A percentile compares a stretch with the other conserved stretches of the same genome.
phyloP scores from a whole-genome alignment of 2,888 invertebrate species.

The Protophormia terraenovae region DNA sequence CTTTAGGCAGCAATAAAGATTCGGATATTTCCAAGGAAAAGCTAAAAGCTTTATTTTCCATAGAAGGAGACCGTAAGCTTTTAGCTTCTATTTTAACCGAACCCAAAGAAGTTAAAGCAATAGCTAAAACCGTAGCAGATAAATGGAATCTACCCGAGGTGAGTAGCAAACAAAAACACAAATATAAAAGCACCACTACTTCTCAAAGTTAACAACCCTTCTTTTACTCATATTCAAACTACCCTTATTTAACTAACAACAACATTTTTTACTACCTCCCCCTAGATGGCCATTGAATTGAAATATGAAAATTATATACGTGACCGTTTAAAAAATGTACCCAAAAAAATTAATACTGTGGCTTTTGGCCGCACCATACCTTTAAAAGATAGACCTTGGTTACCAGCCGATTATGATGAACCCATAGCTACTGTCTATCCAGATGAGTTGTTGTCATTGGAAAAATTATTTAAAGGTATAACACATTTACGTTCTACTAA shows the following conservation, averaged over 20 bases:
- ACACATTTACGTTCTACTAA: constrained; percentile 79
- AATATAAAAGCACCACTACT: background rate
- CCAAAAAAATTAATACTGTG: constrained; percentile 72
- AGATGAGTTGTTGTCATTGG: constrained; percentile 75
- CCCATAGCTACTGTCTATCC: constrained; percentile 78
- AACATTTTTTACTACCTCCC: constrained; percentile 9
- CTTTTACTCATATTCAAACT: background rate
- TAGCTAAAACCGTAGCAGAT: constrained; percentile 79
- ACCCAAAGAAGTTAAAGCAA: constrained; percentile 78
- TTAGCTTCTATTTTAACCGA: constrained; percentile 78
- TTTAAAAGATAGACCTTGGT: constrained; percentile 74
- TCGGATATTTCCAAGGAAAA: constrained; percentile 77
- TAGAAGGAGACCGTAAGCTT: constrained; percentile 77
- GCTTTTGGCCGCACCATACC: constrained; percentile 80
- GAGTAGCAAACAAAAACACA: background rate
- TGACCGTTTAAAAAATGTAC: constrained; percentile 70
- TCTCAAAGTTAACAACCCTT: constrained; percentile 2
- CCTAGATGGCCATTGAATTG: constrained; percentile 79
- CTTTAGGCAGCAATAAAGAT: constrained; percentile 75
- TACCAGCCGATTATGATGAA: constrained; percentile 72
- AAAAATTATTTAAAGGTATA: constrained; percentile 80
- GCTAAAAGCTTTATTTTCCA: constrained; percentile 79
- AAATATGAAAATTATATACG: constrained; percentile 77
- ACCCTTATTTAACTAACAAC: background rate
- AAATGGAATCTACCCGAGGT: constrained; percentile 79